Conservation (phyloP, 2,797 vertebrate genomes). For the Xenentodon cancila region DNA sequence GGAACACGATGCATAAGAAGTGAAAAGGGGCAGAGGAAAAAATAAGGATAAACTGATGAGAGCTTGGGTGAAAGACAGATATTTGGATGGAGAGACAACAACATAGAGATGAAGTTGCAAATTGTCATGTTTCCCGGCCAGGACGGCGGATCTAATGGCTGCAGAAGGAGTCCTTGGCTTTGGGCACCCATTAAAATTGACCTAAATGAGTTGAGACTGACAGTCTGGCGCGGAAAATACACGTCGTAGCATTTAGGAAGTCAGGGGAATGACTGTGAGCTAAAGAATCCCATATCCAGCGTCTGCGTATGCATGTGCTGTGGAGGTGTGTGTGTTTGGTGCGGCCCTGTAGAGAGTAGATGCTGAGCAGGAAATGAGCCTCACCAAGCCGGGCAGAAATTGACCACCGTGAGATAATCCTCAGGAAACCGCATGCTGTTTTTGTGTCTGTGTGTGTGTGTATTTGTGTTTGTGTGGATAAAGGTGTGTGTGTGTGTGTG, state of each 20-base stretch:
- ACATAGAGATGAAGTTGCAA: slow-evolving; percentile 89
- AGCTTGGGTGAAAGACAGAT: slow-evolving; percentile 57
- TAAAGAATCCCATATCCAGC: slow-evolving; percentile 56
- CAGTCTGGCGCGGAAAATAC: slow-evolving; percentile 67
- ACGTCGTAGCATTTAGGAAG: slow-evolving; percentile 63
- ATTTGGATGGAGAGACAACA: slow-evolving; percentile 74
- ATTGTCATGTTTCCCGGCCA: slow-evolving; percentile 86
- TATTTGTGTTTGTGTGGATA: background rate
- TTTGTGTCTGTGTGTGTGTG: slow-evolving; percentile 27
- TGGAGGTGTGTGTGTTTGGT: slow-evolving; percentile 45
- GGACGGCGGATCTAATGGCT: slow-evolving; percentile 87
- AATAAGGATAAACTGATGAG: slow-evolving; percentile 49
- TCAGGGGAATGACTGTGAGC: slow-evolving; percentile 49
- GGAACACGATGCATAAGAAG: slow-evolving; percentile 30
- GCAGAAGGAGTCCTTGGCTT: slow-evolving; percentile 73
- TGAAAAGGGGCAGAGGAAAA: slow-evolving; percentile 35
- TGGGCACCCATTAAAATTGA: slow-evolving; percentile 69
- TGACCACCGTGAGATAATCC: slow-evolving; percentile 77
- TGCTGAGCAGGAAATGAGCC: slow-evolving; percentile 81
- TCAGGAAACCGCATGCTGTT: slow-evolving; percentile 75
- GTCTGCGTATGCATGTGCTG: slow-evolving; percentile 56
- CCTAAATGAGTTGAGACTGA: slow-evolving; percentile 78
- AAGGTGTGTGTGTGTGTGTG: slow-evolving; percentile 5
- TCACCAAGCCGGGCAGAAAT: slow-evolving; percentile 78
- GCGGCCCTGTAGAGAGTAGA: slow-evolving; percentile 73